Conservation (phyloP, 2,113 vertebrate species). For the Scophthalmus maximus region DNA sequence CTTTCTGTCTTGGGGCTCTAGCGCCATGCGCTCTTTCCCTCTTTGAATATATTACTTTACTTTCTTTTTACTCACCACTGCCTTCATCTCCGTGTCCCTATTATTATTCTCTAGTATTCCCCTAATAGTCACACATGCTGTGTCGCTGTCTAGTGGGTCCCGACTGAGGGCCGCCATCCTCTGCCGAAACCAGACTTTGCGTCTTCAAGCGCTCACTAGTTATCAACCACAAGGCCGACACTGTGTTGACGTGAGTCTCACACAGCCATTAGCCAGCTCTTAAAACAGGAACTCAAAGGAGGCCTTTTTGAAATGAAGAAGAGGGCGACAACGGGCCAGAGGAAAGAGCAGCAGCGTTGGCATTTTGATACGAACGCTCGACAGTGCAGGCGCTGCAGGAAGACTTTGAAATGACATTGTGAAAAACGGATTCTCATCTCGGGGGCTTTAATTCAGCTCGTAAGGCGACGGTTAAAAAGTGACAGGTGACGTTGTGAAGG, state of each 20-base stretch:
- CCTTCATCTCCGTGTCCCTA: not conserved
- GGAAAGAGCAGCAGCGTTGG: constrained; percentile 45
- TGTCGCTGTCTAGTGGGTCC: no score
- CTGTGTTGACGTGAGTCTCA: constrained; percentile 24
- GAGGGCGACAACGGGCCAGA: constrained; percentile 2
- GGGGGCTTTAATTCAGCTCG: not conserved
- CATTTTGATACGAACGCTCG: constrained; percentile 21
- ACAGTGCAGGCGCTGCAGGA: not conserved
- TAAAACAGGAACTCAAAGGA: constrained; percentile 27
- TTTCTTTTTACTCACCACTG: not conserved
- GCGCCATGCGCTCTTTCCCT: not conserved
- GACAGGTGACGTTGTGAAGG: not conserved
- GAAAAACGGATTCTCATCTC: not conserved
- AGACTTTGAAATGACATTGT: not conserved
- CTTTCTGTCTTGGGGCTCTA: constrained; percentile 1
- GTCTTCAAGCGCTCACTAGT: not conserved
- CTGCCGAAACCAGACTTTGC: not conserved
- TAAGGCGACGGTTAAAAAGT: constrained; percentile 38
- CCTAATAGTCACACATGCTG: not conserved
- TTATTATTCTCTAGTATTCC: no score
- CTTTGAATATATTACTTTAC: constrained; percentile 12
- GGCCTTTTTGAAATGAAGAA: constrained; percentile 26
- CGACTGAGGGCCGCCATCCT: no score
- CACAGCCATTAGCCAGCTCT: constrained; percentile 25
- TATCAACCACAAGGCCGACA: constrained; percentile 36